These are phyloP conservation scores for Oreonectes daqikongensis DNA, from an alignment of 2,797 vertebrate species.

Conservation along the genomic window DNA sequence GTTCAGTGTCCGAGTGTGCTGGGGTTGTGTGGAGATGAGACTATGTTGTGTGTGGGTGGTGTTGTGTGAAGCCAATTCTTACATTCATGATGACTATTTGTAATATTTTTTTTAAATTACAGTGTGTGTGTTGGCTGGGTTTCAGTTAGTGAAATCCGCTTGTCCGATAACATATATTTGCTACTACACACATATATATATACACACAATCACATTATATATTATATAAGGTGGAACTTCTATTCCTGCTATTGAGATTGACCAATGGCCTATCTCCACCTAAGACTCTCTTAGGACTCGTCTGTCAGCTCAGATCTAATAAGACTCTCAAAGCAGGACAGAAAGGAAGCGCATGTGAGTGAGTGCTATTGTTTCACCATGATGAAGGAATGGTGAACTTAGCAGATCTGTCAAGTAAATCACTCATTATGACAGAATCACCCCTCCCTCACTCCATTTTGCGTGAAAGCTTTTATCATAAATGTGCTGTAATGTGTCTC, in stretches of 20 bases:
- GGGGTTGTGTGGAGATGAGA: background rate
- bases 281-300: background rate
- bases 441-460: conserved; percentile 27
- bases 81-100: background rate
- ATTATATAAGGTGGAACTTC: no score
- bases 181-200: no score
- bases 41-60: background rate
- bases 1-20: background rate
- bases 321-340: background rate
- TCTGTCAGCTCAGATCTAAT: conserved; percentile 28
- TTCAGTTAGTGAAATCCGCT: background rate
- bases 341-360: background rate
- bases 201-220: no score
- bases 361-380: conserved; percentile 34
- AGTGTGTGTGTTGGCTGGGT: background rate
- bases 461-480: conserved; percentile 18
- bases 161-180: background rate
- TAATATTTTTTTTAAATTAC: no score
- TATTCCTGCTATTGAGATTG: no score
- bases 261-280: no score
- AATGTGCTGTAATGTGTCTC: background rate
- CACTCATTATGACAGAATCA: conserved; percentile 42
- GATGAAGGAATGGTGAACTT: conserved; percentile 38
- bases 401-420: conserved; percentile 46
- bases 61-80: background rate